These are phyloP conservation scores for Empidonax alnorum DNA, from an alignment of 2,113 vertebrate genomes.

Conservation along the genomic window DNA sequence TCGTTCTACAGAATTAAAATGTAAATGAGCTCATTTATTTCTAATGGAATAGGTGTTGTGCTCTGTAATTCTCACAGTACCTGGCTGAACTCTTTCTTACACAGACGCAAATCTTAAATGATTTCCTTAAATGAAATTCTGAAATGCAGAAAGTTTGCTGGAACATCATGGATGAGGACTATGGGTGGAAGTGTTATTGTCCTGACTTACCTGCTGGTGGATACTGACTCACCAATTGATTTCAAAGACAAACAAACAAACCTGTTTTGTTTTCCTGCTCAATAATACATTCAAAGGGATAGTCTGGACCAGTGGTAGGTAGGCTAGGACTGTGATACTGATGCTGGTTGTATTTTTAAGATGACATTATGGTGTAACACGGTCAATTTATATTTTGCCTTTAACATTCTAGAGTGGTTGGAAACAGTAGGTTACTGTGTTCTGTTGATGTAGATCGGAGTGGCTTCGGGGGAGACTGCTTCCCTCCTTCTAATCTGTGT, in stretches of 20 bases:
- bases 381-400: conserved; percentile 10
- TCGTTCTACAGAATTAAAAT: conserved; percentile 29
- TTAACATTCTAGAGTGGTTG: conserved; percentile 11
- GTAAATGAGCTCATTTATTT: conserved; percentile 42
- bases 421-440: conserved; percentile 10
- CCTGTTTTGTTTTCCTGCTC: not conserved
- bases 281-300: not conserved
- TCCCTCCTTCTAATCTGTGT: not conserved
- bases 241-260: not conserved
- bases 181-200: not conserved
- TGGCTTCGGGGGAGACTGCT: not conserved
- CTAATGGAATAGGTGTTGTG: conserved; percentile 8
- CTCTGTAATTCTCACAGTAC: not conserved
- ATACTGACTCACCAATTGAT: not conserved
- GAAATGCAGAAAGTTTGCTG: not conserved
- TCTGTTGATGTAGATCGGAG: conserved; percentile 3
- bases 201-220: not conserved
- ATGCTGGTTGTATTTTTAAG: conserved; percentile 8
- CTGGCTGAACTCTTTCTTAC: not conserved
- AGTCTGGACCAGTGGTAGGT: not conserved
- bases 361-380: not conserved
- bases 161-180: not conserved
- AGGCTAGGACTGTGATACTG: not conserved
- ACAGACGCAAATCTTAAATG: not conserved
- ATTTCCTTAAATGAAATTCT: not conserved